Evolutionary conservation across 2,113 vertebrate species (phyloP).

Genomic region (Corvus moneduloides): DNA sequence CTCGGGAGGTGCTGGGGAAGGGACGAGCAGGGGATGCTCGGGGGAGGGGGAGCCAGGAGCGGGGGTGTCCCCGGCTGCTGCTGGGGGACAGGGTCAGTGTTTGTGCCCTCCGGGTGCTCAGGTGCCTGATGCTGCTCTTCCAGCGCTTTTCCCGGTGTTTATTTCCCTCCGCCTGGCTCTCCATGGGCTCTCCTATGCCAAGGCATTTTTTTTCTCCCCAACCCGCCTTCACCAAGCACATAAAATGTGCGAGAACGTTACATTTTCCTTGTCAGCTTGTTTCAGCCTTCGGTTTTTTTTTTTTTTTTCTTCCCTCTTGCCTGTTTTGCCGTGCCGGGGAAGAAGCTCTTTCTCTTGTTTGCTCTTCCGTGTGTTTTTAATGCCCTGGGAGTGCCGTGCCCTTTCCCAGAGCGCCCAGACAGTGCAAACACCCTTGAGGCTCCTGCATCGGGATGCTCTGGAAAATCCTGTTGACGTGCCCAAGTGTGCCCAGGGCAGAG

Average conservation of each 20-base stretch:
- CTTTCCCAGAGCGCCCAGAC: background rate
- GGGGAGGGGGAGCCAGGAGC: background rate
- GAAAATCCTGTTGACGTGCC: background rate
- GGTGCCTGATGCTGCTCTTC: background rate
- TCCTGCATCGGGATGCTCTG: accelerated
- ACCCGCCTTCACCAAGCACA: background rate
- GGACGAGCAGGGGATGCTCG: background rate
- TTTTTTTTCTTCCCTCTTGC: background rate
- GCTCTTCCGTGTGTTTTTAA: background rate
- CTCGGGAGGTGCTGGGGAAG: background rate
- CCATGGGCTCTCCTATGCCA: background rate
- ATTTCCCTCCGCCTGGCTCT: background rate
- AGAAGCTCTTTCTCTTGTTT: background rate
- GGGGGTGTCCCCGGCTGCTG: too few relatives aligned
- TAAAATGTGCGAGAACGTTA: background rate
- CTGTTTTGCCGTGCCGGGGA: background rate
- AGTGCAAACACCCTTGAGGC: background rate
- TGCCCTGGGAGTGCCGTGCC: background rate
- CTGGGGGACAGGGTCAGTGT: background rate
- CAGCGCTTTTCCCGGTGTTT: background rate
- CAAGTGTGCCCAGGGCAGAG: background rate
- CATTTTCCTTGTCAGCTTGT: background rate
- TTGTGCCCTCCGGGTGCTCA: accelerated
- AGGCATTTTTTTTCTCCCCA: background rate
- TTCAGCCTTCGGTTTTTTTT: background rate